Base-by-base conservation (phyloP, 2,797 vertebrate genomes). In the Mus spretus region DNA sequence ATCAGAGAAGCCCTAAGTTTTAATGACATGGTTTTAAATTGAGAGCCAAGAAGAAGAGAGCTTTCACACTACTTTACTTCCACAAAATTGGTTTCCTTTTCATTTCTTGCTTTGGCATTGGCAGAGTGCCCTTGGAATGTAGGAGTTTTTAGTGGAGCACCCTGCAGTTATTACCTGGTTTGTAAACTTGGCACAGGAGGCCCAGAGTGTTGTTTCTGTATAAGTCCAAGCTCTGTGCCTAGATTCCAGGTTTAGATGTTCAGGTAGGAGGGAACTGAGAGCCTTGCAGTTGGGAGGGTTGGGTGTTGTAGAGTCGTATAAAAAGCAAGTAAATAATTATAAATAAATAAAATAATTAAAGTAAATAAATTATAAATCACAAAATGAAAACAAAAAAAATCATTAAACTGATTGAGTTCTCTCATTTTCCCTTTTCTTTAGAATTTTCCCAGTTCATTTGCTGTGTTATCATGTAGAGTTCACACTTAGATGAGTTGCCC, bases 1-100 rank as follows among this genome's bases (percentile, higher is more conserved):
- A 67, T 24, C n/a, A 20, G 26, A 14, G 85, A 94, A 89, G 55
- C 50, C 5, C 0, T 95, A 67, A 4, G 53, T 91, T 94, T 90
- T 91, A 85, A 84, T 92, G 86, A 75, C 47, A 72, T 70, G 82
- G 75, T 72, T 85, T 92, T 90, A 93, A 96, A 83, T 63, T 53
- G 67, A 79, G 79, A 96, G 79, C 67, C 47, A 61, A 86, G 93
- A 78, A 28, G 59, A 93, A 75, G 67, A 31, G 79, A 11, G 15
- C 6, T 87, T 94, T 91, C 86, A 89, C n/a, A 75, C 24, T 75
- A 79, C 67, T 90, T 93, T 77, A 34, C 28, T 83, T 88, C 79
- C 57, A 28, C 7, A 13, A 65, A 72, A 93, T 89, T 93, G 90
- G 83, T 86, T 93, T 94, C 26, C 8, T 93, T 89, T 89, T 91